Evolutionary conservation across 2,797 vertebrate species (phyloP).

Genomic region (Molossus molossus): DNA sequence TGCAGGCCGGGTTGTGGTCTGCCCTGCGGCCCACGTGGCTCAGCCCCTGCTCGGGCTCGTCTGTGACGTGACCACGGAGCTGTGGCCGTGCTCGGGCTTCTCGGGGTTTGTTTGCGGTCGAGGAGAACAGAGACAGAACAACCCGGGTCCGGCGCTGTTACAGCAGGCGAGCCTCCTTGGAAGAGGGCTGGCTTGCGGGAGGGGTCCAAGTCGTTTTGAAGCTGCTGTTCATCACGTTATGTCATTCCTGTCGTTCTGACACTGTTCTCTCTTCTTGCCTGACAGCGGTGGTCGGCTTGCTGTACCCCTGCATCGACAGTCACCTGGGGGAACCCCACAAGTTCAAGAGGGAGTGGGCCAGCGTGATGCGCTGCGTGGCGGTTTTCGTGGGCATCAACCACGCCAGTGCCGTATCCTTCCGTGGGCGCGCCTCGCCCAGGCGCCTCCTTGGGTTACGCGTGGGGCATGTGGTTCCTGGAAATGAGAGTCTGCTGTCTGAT

Average conservation of each 20-base stretch:
- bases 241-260: not conserved
- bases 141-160: accelerated
- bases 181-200: not conserved
- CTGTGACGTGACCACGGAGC: not conserved
- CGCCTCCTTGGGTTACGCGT: accelerated
- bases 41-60: not conserved
- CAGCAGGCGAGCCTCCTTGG: not conserved
- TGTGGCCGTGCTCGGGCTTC: too few species aligned
- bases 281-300: conserved; percentile 96
- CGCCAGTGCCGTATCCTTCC: conserved; percentile 99
- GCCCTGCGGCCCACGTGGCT: not conserved
- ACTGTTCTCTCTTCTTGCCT: conserved; percentile 24
- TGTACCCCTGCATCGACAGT: conserved; percentile 98
- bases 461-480: accelerated
- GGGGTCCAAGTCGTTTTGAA: accelerated
- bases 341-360: conserved; percentile 99
- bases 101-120: too few species aligned
- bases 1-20: not conserved
- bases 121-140: too few species aligned
- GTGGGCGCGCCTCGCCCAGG: accelerated
- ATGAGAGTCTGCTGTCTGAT: accelerated
- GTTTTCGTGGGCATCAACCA: conserved; percentile 99
- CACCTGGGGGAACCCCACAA: conserved; percentile 98
- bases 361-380: conserved; percentile 98
- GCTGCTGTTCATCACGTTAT: accelerated